Percentiles rank a stretch among this genome's conserved stretches.
These are phyloP conservation scores for Siphlonurus alternatus DNA, from an alignment of 2,888 invertebrate genomes.

Conservation along the genomic window DNA sequence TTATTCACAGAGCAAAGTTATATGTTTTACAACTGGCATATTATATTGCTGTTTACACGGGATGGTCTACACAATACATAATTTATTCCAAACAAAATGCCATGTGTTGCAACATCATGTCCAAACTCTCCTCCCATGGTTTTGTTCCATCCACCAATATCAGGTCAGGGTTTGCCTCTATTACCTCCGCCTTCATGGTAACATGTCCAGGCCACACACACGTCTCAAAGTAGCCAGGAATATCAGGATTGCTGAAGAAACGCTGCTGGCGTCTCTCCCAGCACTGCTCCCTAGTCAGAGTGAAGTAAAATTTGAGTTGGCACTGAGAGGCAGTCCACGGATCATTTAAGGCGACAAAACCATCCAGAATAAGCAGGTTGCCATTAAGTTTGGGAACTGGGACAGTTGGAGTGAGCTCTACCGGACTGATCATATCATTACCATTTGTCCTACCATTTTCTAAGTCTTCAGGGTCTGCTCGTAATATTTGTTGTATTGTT, in stretches of 20 bases:
- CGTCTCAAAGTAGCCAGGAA: conserved; percentile 70
- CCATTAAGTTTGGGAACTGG: neutral
- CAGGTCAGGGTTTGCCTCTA: neutral
- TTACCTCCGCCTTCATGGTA: conserved; percentile 16
- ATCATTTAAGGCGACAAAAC: conserved; percentile 57
- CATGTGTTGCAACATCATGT: neutral
- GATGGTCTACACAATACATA: no score
- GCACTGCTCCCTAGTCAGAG: conserved; percentile 50
- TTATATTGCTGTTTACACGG: no score
- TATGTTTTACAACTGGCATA: no score
- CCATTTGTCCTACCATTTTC: neutral
- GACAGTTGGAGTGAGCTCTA: neutral
- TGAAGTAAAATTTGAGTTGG: conserved; percentile 55
- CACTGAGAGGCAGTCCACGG: conserved; percentile 47
- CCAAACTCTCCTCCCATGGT: neutral
- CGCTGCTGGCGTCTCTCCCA: conserved; percentile 38
- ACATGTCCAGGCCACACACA: conserved; percentile 85
- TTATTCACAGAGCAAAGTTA: no score
- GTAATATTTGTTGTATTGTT: conserved; percentile 31
- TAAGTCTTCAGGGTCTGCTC: neutral
- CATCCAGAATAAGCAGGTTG: conserved; percentile 40
- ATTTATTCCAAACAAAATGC: no score
- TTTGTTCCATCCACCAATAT: neutral
- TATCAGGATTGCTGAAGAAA: conserved; percentile 73
- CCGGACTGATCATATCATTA: conserved; percentile 9